Percentiles rank a stretch among this genome's conserved stretches.
Conservation (phyloP, 2,888 invertebrate species). For the Alviniconcha strummeri region DNA sequence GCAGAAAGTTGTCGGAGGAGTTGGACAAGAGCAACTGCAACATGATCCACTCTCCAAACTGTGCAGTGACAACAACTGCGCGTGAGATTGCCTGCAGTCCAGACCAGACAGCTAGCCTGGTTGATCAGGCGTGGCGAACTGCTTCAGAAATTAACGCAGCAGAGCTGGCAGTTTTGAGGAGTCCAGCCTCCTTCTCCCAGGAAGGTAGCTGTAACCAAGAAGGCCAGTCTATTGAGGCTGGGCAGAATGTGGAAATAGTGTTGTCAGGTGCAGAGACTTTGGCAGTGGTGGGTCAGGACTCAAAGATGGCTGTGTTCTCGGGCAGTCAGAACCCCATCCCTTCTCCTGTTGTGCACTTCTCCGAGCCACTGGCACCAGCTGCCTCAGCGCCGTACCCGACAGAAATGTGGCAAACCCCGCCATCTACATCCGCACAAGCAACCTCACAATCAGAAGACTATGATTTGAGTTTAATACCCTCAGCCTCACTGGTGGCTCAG, state of each 20-base stretch:
- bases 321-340: background rate
- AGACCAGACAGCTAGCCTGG: slow-evolving; percentile 1
- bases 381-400: background rate
- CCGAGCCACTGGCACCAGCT: background rate
- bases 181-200: background rate
- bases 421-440: background rate
- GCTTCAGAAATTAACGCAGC: background rate
- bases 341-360: background rate
- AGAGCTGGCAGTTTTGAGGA: background rate
- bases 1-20: background rate
- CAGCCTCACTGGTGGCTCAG: background rate
- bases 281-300: background rate
- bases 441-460: background rate
- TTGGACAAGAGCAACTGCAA: background rate
- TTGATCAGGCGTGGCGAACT: slow-evolving; percentile 9
- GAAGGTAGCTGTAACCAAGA: background rate
- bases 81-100: background rate
- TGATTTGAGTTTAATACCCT: background rate
- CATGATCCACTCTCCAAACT: background rate
- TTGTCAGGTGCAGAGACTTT: background rate
- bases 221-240: background rate
- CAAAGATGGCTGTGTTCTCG: background rate
- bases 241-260: background rate
- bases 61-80: slow-evolving; percentile 16
- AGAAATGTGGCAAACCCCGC: background rate